A percentile compares a stretch with the other conserved stretches of the same genome.
Evolutionary conservation across 2,113 vertebrate species (phyloP).

Genomic region (Zosterops japonicus): DNA sequence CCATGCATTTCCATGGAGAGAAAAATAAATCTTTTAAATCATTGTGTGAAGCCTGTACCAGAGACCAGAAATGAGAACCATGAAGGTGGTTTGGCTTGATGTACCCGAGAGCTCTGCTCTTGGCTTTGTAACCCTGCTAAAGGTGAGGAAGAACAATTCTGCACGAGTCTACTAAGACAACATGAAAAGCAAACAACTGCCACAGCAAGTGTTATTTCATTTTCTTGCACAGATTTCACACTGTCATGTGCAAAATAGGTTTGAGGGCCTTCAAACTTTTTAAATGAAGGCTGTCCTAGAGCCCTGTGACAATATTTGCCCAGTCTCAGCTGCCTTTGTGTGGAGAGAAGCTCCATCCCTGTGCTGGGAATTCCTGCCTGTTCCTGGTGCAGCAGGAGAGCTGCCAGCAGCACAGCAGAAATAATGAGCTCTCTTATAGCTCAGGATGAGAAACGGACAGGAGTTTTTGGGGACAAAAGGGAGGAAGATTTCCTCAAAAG

Average conservation of each 20-base stretch:
- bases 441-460: neutral
- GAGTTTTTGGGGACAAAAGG: neutral
- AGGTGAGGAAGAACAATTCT: neutral
- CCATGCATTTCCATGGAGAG: neutral
- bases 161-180: neutral
- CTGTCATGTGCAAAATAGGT: neutral
- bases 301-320: neutral
- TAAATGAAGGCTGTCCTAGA: neutral
- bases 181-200: neutral
- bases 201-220: neutral
- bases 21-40: neutral
- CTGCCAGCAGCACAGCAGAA: neutral
- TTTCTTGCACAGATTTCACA: neutral
- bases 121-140: neutral
- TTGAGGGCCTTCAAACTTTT: neutral
- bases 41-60: neutral
- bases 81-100: neutral
- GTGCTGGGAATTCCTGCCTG: neutral
- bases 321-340: rapidly evolving
- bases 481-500: neutral
- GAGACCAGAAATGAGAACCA: neutral
- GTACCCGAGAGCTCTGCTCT: neutral
- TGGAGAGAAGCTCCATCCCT: neutral
- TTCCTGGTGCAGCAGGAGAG: neutral
- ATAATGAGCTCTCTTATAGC: neutral